Evolutionary conservation across 2,113 vertebrate genomes (phyloP).

Genomic region (Butorides virescens): DNA sequence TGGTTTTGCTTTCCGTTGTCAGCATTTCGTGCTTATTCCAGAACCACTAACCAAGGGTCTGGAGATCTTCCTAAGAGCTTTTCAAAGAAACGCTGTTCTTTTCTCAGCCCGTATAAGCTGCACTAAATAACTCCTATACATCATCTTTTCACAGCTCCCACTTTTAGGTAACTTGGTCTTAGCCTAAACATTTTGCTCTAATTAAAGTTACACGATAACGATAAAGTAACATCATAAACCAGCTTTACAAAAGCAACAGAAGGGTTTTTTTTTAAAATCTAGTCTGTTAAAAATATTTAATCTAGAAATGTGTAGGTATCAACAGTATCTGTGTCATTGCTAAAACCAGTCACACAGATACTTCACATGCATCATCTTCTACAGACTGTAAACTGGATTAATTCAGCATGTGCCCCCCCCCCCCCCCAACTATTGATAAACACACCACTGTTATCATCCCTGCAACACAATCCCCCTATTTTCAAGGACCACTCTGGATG

Average conservation of each 20-base stretch:
- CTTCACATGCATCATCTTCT: background rate
- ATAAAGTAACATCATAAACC: background rate
- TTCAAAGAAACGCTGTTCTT: background rate
- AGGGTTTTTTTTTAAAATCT: background rate
- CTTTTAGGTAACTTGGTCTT: background rate
- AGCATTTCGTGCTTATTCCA: conserved; percentile 54
- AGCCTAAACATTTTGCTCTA: background rate
- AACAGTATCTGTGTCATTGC: background rate
- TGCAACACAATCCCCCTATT: background rate
- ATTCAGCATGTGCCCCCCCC: background rate
- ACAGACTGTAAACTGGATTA: background rate
- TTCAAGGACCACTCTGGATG: background rate
- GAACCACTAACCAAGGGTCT: conserved; percentile 45
- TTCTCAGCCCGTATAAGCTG: background rate
- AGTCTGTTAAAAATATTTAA: background rate
- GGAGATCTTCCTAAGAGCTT: conserved; percentile 43
- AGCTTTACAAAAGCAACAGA: background rate
- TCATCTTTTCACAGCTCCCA: background rate
- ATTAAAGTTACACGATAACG: background rate
- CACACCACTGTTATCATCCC: background rate
- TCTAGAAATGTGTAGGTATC: background rate
- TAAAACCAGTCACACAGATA: background rate
- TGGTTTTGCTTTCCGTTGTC: conserved; percentile 52
- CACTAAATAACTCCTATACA: background rate
- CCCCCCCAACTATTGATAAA: background rate